Conservation (phyloP, 2,888 invertebrate genomes). For the Lasioglossum marginatum region DNA sequence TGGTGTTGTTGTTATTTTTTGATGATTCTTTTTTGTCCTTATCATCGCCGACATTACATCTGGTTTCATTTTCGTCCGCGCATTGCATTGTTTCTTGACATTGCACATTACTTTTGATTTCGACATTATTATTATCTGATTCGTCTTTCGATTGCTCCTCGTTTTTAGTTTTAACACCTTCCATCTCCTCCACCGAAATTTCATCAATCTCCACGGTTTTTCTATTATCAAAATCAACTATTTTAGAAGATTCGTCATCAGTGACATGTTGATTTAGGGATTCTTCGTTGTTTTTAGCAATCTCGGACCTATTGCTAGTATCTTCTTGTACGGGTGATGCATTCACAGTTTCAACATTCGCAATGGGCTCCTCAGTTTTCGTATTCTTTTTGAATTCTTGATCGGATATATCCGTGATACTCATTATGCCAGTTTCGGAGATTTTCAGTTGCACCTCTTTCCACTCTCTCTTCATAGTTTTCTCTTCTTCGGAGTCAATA, state of each 20-base stretch:
- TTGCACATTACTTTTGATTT: constrained; percentile 34
- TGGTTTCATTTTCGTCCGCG: constrained; percentile 7
- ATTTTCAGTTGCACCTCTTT: constrained; percentile 89
- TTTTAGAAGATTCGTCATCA: constrained; percentile 16
- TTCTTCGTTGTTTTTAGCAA: constrained; percentile 23
- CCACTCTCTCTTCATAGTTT: constrained; percentile 84
- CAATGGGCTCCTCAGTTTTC: constrained; percentile 60
- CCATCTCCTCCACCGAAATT: not conserved
- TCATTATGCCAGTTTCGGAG: constrained; percentile 88
- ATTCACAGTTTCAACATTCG: constrained; percentile 38
- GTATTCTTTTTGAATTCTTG: constrained; percentile 78
- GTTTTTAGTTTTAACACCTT: constrained; percentile 23
- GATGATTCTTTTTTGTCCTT: constrained; percentile 43
- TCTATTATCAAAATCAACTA: constrained; percentile 19
- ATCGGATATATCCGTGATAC: constrained; percentile 86
- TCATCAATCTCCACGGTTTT: constrained; percentile 2
- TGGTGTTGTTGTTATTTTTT: constrained; percentile 60
- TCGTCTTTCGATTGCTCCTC: constrained; percentile 45
- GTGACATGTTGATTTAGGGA: constrained; percentile 16
- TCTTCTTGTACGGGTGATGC: constrained; percentile 13
- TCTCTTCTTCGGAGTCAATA: constrained; percentile 76
- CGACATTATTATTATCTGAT: constrained; percentile 56
- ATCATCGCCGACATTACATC: constrained; percentile 25
- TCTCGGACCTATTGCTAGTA: constrained; percentile 19
- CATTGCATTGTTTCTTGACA: constrained; percentile 19